Evolutionary conservation across 2,888 invertebrate species (phyloP).

Genomic region (Quadroppia sp.): DNA sequence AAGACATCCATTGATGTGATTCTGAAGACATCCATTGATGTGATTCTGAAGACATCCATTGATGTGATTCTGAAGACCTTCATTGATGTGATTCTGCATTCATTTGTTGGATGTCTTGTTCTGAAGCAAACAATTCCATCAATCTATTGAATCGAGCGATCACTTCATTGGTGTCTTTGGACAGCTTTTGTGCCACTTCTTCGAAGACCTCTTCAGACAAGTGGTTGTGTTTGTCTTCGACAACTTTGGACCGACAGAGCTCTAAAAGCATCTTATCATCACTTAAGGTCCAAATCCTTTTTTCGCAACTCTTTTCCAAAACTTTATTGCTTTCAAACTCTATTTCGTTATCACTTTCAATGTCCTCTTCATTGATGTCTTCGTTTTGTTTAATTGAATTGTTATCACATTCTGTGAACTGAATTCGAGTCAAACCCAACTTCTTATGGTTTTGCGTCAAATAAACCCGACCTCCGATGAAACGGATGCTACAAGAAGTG

Average conservation of each 20-base stretch:
- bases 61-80: too few species aligned
- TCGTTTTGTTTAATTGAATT: background rate
- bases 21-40: too few species aligned
- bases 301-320: background rate
- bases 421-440: conserved; percentile 38
- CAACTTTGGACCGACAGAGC: conserved; percentile 31
- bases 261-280: conserved; percentile 42
- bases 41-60: too few species aligned
- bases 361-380: background rate
- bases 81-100: background rate
- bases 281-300: conserved; percentile 38
- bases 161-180: conserved; percentile 8
- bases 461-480: conserved; percentile 42
- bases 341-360: conserved; percentile 5
- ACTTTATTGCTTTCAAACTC: background rate
- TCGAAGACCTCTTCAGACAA: conserved; percentile 40
- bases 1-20: too few species aligned
- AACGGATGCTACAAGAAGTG: conserved; percentile 39
- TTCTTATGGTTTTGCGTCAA: conserved; percentile 39
- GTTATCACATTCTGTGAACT: conserved; percentile 7
- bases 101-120: background rate
- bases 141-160: conserved; percentile 27
- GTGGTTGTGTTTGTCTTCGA: conserved; percentile 42
- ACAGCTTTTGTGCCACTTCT: conserved; percentile 18
- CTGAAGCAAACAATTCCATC: conserved; percentile 35